Conservation (phyloP, 2,888 invertebrate species). For the Automeris io region DNA sequence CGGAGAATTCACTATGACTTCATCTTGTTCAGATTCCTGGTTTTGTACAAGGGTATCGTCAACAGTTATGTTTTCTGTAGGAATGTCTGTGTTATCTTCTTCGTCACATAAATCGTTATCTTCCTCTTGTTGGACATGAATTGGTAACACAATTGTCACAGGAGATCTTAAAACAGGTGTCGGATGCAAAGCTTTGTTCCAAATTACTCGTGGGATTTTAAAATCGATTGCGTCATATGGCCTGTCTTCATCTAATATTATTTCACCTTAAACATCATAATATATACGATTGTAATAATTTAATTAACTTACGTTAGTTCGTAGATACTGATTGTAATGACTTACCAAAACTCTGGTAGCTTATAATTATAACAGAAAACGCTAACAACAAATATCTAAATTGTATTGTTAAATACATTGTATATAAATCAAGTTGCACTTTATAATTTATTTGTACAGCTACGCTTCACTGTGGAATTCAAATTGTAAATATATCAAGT, state of each 20-base stretch:
- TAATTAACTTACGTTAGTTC: not conserved
- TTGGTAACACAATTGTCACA: constrained; percentile 56
- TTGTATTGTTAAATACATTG: constrained; percentile 25
- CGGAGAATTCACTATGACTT: constrained; percentile 17
- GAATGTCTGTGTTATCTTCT: constrained; percentile 21
- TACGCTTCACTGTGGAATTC: constrained; percentile 43
- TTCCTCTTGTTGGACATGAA: constrained; percentile 52
- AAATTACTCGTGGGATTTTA: constrained; percentile 46
- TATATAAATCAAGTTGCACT: constrained; percentile 10
- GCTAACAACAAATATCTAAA: constrained; percentile 25
- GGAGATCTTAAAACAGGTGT: constrained; percentile 59
- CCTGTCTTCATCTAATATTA: constrained; percentile 32
- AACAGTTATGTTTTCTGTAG: constrained; percentile 23
- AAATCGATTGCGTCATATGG: constrained; percentile 51
- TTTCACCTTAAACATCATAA: constrained; percentile 21
- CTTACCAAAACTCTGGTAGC: constrained; percentile 31
- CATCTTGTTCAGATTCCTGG: constrained; percentile 17
- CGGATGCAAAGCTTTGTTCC: constrained; percentile 53
- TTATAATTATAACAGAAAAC: constrained; percentile 16
- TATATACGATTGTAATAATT: not conserved
- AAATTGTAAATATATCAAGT: constrained; percentile 50
- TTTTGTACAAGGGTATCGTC: constrained; percentile 20
- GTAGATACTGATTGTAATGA: not conserved
- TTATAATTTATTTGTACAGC: constrained; percentile 22
- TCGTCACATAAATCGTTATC: constrained; percentile 28